Evolutionary conservation across 2,888 invertebrate species (phyloP).

Genomic region (Diarsia brunnea): DNA sequence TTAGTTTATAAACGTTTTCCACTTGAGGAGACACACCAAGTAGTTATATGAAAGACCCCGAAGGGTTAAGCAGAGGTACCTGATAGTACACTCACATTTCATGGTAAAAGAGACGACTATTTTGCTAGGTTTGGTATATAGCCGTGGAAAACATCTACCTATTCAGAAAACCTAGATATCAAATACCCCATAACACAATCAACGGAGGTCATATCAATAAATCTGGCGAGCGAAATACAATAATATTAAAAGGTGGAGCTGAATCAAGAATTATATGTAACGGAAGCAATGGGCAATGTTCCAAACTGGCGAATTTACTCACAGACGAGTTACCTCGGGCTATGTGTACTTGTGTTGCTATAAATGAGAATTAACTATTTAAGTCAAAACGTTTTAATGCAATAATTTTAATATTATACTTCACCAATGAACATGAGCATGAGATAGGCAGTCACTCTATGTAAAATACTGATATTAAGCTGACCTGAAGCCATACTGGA

Average conservation of each 20-base stretch:
- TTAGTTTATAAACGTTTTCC: not conserved
- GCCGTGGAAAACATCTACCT: not conserved
- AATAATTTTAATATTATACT: not conserved
- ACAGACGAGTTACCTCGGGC: slow-evolving; percentile 10
- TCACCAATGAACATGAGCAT: not conserved
- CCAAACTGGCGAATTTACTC: slow-evolving; percentile 66
- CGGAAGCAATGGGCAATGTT: slow-evolving; percentile 70
- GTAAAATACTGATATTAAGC: not conserved
- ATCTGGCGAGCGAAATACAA: slow-evolving; percentile 58
- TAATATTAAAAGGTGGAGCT: slow-evolving; percentile 63
- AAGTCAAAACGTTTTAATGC: slow-evolving; percentile 10
- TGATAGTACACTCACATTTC: no score
- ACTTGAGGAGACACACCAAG: not conserved
- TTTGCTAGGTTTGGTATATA: not conserved
- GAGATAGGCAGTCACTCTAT: not conserved
- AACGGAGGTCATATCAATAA: slow-evolving; percentile 55
- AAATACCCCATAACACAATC: slow-evolving; percentile 18
- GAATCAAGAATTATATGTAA: slow-evolving; percentile 63
- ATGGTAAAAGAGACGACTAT: not conserved
- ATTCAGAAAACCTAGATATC: slow-evolving; percentile 14
- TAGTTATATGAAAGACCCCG: no score
- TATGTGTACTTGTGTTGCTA: slow-evolving; percentile 19
- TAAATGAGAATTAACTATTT: slow-evolving; percentile 35
- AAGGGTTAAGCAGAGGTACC: no score
- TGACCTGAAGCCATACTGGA: not conserved